Evolutionary conservation across 2,888 invertebrate species (phyloP).

Genomic region (Macrostomum cliftonense): DNA sequence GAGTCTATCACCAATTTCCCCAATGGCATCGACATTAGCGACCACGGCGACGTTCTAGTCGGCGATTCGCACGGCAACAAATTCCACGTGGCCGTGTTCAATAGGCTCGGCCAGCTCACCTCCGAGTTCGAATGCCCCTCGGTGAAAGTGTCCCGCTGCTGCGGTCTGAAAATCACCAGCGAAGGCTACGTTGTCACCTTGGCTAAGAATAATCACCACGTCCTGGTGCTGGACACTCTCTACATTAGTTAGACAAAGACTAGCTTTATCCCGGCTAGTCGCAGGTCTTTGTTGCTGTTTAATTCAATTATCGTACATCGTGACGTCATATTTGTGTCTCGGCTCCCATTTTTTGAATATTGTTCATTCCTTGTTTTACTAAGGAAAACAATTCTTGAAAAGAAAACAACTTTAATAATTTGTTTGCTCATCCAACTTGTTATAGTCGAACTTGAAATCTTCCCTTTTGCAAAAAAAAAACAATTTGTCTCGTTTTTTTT

Average conservation of each 20-base stretch:
- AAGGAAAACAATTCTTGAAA: no score
- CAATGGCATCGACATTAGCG: constrained; percentile 89
- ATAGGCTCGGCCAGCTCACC: constrained; percentile 52
- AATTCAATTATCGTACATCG: no score
- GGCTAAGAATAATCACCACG: constrained; percentile 96
- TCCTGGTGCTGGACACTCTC: constrained; percentile 56
- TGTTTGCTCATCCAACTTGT: no score
- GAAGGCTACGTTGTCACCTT: constrained; percentile 73
- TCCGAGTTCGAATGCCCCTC: constrained; percentile 84
- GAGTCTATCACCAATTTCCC: constrained; percentile 89
- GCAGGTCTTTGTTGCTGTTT: no score
- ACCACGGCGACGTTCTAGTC: constrained; percentile 82
- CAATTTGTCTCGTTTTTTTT: no score
- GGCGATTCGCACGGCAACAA: constrained; percentile 93
- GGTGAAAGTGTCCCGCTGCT: constrained; percentile 91
- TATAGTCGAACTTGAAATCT: no score
- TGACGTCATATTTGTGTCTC: no score
- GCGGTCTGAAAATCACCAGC: constrained; percentile 84
- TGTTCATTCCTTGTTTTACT: no score
- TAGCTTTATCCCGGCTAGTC: no score
- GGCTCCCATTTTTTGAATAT: no score
- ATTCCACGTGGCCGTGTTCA: constrained; percentile 87
- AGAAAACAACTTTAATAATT: no score
- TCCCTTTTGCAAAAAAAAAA: no score
- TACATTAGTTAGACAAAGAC: constrained; percentile 29